Evolutionary conservation across 2,113 vertebrate species (phyloP).

Genomic region (Myotis yumanensis): DNA sequence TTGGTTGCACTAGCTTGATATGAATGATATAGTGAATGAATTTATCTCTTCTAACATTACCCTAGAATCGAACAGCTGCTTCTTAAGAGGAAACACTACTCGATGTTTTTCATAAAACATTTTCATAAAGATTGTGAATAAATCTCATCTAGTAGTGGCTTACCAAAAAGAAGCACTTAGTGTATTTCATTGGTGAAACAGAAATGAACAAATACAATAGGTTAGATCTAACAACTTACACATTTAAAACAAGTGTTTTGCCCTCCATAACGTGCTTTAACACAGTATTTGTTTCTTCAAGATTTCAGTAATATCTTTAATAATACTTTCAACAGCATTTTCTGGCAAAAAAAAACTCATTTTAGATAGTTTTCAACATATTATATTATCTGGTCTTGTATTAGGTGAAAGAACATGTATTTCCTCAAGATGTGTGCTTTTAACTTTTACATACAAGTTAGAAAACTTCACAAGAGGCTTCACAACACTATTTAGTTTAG

Average conservation of each 20-base stretch:
- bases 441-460: slow-evolving; percentile 1
- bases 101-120: background rate
- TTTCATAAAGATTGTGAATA: slow-evolving; percentile 36
- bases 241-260: background rate
- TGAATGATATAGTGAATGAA: slow-evolving; percentile 32
- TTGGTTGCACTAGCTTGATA: background rate
- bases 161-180: slow-evolving; percentile 8
- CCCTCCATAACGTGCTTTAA: background rate
- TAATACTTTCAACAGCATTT: slow-evolving; percentile 39
- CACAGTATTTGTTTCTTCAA: background rate
- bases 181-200: slow-evolving; percentile 19
- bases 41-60: slow-evolving; percentile 1
- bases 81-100: slow-evolving; percentile 19
- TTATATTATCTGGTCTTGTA: slow-evolving; percentile 5
- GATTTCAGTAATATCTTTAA: background rate
- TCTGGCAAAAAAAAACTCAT: slow-evolving; percentile 49
- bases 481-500: background rate
- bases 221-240: background rate
- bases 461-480: background rate
- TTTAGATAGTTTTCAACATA: slow-evolving; percentile 31
- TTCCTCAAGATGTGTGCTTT: slow-evolving; percentile 23
- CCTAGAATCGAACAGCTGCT: slow-evolving; percentile 35
- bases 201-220: background rate
- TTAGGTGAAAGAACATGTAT: slow-evolving; percentile 33
- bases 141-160: background rate